Conservation (phyloP, 1,140 invertebrate genomes). For the Eufriesea mexicana region DNA sequence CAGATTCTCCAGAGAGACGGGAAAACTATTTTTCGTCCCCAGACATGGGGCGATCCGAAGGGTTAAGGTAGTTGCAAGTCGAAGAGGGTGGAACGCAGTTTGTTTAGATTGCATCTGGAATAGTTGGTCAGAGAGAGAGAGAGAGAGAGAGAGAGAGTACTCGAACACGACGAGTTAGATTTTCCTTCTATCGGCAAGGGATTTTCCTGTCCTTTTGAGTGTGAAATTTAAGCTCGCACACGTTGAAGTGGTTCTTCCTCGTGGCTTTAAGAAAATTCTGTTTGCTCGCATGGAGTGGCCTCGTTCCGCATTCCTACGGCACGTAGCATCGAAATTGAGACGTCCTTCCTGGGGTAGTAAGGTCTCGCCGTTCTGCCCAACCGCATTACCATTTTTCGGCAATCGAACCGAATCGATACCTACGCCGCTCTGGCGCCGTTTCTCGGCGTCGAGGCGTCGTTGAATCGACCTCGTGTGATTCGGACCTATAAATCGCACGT, state of each 20-base stretch:
- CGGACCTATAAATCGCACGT: constrained; percentile 18
- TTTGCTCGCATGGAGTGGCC: background rate
- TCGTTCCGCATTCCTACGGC: constrained; percentile 36
- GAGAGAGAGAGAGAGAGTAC: too few species aligned
- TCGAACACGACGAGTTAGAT: background rate
- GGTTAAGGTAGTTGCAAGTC: background rate
- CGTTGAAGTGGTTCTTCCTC: background rate
- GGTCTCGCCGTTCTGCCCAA: constrained; percentile 20
- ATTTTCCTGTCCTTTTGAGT: constrained; percentile 4
- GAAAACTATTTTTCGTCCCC: background rate
- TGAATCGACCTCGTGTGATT: constrained; percentile 4
- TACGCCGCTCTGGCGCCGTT: background rate
- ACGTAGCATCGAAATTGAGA: constrained; percentile 39
- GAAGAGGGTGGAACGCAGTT: background rate
- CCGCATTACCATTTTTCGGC: constrained; percentile 57
- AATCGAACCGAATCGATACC: constrained; percentile 50
- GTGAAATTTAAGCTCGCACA: constrained; percentile 5
- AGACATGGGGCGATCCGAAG: background rate
- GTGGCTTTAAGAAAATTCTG: background rate
- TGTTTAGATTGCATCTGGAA: constrained; percentile 6
- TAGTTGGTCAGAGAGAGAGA: background rate
- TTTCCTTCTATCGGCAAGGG: background rate
- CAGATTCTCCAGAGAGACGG: background rate
- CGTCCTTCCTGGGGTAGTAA: constrained; percentile 13
- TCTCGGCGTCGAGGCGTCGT: background rate